phyloP scores from a whole-genome alignment of 2,797 vertebrate species.

The Enoplosus armatus region DNA sequence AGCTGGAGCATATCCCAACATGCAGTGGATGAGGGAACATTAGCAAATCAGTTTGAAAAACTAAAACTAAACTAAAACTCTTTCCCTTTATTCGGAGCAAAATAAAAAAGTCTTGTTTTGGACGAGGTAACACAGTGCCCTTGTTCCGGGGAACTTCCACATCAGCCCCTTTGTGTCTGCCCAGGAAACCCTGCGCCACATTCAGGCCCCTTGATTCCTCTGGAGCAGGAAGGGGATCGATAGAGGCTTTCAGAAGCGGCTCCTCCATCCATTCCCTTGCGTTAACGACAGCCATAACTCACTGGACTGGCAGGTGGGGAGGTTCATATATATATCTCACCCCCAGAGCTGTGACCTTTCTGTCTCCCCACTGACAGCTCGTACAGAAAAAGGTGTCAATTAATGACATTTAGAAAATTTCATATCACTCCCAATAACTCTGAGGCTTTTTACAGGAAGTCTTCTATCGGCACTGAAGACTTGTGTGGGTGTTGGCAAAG shows the following conservation, averaged over 20 bases:
- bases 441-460: constrained; percentile 82
- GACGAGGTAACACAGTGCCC: neutral
- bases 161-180: constrained; percentile 52
- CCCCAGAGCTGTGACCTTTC: constrained; percentile 86
- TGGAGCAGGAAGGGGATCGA: constrained; percentile 80
- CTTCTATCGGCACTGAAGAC: constrained; percentile 69
- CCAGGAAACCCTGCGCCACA: constrained; percentile 70
- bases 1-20: neutral
- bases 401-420: constrained; percentile 89
- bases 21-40: neutral
- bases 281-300: constrained; percentile 89
- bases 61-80: too few relatives aligned
- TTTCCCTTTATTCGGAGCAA: neutral
- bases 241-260: constrained; percentile 83
- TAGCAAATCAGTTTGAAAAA: neutral
- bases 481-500: constrained; percentile 55
- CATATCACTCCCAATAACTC: constrained; percentile 87
- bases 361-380: constrained; percentile 84
- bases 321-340: constrained; percentile 84
- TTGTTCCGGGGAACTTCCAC: constrained; percentile 28
- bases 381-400: constrained; percentile 87
- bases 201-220: constrained; percentile 69
- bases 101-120: constrained; percentile 8
- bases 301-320: constrained; percentile 74
- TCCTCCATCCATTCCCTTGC: constrained; percentile 83